Base-by-base conservation (phyloP, 2,113 vertebrate genomes). In the Periophthalmodon schlosseri region DNA sequence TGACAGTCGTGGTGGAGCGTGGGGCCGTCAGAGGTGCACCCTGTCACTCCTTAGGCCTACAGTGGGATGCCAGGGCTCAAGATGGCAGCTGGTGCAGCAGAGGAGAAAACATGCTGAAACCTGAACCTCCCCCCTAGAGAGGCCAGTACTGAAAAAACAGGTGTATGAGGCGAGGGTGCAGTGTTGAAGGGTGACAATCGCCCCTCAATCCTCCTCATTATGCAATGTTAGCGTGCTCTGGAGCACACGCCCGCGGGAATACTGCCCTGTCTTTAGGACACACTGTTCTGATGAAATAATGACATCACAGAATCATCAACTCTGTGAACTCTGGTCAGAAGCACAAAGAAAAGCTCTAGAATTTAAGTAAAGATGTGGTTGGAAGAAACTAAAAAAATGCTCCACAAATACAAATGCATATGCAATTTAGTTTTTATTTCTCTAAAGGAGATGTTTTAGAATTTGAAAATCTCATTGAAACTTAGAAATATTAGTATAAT, bases 91-190 rank as follows among this genome's bases (percentile, higher is more conserved):
- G 79, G 79, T 74, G 63, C 85, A 85, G 84, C 84, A 44, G 73
- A 73, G 67, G 23, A 88, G 73, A 68, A 82, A 72, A 84, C 75
- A 83, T 72, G 69, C 69, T 82, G 84, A 89, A 92, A 89, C 84
- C 77, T 79, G 78, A 91, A 84, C 80, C 57, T 16, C 23, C 65
- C 73, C 81, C 77, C 75, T 20, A 18, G 73, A 86, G 86, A 81
- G 79, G 60, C 21, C 63, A 69, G 50, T 39, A 56, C 68, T 63
- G 70, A 68, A 77, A 74, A 78, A 86, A 81, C 87, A 89, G 86
- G 87, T 87, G 65, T 69, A 86, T 73, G 71, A 77, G 78, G 75
- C 5, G 46, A 64, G 24, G 60, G 66, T 70, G 68, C 9, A 16
- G 52, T 60, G 36, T 73, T 67, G 77, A 61, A 52, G 80, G 66